Conservation (phyloP, 1,140 invertebrate genomes). For the Apis florea region DNA sequence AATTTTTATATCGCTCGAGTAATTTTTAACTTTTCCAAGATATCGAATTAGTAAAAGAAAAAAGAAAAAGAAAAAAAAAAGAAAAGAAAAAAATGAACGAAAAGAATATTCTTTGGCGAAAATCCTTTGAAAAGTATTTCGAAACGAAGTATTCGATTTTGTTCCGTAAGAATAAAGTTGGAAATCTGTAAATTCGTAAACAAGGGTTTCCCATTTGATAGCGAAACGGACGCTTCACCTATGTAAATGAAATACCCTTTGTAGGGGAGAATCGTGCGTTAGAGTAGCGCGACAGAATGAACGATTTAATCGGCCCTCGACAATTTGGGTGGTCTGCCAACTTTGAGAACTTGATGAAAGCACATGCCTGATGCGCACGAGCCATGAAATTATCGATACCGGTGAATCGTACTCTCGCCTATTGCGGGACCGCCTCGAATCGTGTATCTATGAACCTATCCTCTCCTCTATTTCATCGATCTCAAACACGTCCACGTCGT, state of each 20-base stretch:
- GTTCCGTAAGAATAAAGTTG: neutral
- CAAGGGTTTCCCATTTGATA: neutral
- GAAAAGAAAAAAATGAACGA: neutral
- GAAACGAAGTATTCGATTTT: neutral
- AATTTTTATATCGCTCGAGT: neutral
- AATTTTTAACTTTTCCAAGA: no score
- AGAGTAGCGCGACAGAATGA: conserved; percentile 53
- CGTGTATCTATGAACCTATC: conserved; percentile 51
- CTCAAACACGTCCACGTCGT: conserved; percentile 51
- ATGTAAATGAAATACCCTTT: conserved; percentile 45
- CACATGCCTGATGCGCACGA: conserved; percentile 54
- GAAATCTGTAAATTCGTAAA: neutral
- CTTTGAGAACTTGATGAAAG: conserved; percentile 59
- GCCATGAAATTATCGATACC: conserved; percentile 61
- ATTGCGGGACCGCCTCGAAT: conserved; percentile 47
- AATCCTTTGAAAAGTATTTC: neutral
- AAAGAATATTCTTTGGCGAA: neutral
- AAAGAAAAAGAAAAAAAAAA: no score
- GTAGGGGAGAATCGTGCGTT: conserved; percentile 33
- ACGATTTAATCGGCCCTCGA: conserved; percentile 59
- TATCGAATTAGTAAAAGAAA: no score
- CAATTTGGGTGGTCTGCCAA: conserved; percentile 60
- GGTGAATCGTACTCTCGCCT: conserved; percentile 51
- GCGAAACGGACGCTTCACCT: neutral
- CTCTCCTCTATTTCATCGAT: conserved; percentile 26